These are phyloP conservation scores for Callithrix jacchus DNA, from an alignment of 2,113 vertebrate species.

Conservation along the genomic window DNA sequence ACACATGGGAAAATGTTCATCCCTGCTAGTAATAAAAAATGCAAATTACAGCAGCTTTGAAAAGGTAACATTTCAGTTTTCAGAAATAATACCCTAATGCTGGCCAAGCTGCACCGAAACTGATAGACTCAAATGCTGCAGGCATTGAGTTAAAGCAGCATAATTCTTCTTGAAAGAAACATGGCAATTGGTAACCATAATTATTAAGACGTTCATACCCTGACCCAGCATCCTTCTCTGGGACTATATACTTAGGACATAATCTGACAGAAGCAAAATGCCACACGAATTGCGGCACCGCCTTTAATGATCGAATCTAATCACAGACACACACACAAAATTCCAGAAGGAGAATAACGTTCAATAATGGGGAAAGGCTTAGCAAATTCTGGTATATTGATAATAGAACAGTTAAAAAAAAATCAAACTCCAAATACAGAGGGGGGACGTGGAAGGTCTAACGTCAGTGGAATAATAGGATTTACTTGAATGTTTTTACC, in stretches of 20 bases:
- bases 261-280: slow-evolving; percentile 54
- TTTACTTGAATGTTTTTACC: background rate
- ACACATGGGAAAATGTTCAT: background rate
- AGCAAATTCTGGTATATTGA: background rate
- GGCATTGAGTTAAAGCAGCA: slow-evolving; percentile 31
- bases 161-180: slow-evolving; percentile 57
- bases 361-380: background rate
- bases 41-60: slow-evolving; percentile 31
- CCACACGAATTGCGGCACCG: background rate
- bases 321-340: background rate
- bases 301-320: slow-evolving; percentile 21
- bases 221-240: slow-evolving; percentile 51
- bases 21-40: slow-evolving; percentile 36
- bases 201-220: slow-evolving; percentile 49
- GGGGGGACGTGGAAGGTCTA: background rate
- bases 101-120: background rate
- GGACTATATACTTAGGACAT: slow-evolving; percentile 38
- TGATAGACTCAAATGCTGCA: background rate
- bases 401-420: background rate
- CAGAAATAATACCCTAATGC: background rate
- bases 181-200: slow-evolving; percentile 23
- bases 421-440: background rate
- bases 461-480: background rate
- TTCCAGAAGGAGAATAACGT: background rate
- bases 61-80: slow-evolving; percentile 39